A percentile compares a stretch with the other conserved stretches of the same genome.
These are phyloP conservation scores for Eretmochelys imbricata DNA, from an alignment of 2,113 vertebrate genomes.

Conservation along the genomic window DNA sequence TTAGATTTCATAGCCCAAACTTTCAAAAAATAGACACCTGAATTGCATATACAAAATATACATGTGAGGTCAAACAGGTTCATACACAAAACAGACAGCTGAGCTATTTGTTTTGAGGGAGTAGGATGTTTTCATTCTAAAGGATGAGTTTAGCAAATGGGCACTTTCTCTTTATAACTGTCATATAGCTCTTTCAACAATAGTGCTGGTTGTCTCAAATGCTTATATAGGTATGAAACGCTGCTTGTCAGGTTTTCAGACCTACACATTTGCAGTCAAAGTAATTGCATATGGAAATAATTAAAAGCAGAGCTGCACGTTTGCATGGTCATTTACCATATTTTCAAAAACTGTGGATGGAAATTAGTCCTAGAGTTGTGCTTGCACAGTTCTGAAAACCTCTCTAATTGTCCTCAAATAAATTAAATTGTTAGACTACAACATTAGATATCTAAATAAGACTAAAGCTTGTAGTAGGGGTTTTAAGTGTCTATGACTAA, in stretches of 20 bases:
- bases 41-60: rapidly evolving
- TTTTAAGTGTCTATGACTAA: not conserved
- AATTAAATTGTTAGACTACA: not conserved
- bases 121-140: not conserved
- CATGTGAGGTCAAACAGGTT: not conserved
- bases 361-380: not conserved
- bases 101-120: not conserved
- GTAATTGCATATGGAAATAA: not conserved
- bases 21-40: not conserved
- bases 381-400: not conserved
- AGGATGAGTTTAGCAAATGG: not conserved
- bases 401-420: not conserved
- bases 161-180: rapidly evolving
- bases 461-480: not conserved
- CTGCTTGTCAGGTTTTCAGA: not conserved
- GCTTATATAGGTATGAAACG: not conserved
- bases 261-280: not conserved
- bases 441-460: not conserved
- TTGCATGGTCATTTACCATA: not conserved
- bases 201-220: not conserved
- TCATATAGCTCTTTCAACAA: not conserved
- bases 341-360: not conserved
- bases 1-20: not conserved
- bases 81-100: not conserved
- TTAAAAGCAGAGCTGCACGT: not conserved